Conservation (phyloP, 2,797 vertebrate species). For the Erithacus rubecula region DNA sequence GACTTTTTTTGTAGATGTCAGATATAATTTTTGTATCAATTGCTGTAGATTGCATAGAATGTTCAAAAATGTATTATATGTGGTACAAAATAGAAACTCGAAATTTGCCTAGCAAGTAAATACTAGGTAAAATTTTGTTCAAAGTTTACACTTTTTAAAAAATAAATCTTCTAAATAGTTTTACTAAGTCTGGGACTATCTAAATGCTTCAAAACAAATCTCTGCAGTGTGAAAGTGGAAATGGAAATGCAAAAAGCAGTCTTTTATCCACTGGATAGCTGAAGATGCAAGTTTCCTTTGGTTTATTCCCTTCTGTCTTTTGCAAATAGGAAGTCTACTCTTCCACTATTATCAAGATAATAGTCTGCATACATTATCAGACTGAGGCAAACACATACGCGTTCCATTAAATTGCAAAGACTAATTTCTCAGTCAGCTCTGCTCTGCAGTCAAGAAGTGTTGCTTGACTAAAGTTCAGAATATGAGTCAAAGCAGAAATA, state of each 20-base stretch:
- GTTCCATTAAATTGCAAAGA: background rate
- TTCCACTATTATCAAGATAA: background rate
- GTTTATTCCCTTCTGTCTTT: background rate
- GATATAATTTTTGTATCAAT: background rate
- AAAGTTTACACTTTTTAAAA: background rate
- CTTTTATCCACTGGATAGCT: background rate
- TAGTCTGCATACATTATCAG: background rate
- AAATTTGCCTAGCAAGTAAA: background rate
- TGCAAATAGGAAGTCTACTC: background rate
- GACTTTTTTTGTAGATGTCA: background rate
- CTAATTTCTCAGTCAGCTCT: background rate
- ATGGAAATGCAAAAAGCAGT: background rate
- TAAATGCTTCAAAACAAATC: background rate
- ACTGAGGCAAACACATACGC: background rate
- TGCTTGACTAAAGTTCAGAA: constrained; percentile 23
- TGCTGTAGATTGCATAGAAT: background rate
- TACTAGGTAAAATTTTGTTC: background rate
- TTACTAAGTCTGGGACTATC: background rate
- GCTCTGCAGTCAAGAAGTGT: constrained; percentile 1
- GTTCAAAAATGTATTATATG: background rate
- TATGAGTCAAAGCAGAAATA: constrained; percentile 49
- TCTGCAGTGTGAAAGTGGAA: background rate
- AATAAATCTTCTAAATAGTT: background rate
- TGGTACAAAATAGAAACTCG: background rate
- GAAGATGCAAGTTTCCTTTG: background rate